Percentiles rank a stretch among this genome's conserved stretches.
These are phyloP conservation scores for Perdita meconis DNA, from an alignment of 2,888 invertebrate genomes.

Conservation along the genomic window DNA sequence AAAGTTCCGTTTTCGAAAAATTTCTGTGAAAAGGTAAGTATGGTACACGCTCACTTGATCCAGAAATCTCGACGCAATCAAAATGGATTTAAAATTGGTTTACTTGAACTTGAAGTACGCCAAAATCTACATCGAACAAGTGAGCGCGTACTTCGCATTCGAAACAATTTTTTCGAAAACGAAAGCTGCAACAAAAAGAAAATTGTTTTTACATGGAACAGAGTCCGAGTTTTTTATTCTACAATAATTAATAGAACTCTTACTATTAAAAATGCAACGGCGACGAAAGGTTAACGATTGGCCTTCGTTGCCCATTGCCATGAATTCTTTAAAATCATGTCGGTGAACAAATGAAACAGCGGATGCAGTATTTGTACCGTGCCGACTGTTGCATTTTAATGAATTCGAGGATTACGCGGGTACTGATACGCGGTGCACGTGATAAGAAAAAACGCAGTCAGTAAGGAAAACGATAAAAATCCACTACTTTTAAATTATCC, in stretches of 20 bases:
- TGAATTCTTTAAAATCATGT: conserved; percentile 20
- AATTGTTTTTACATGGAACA: no score
- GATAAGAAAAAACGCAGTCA: conserved; percentile 25
- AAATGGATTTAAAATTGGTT: no score
- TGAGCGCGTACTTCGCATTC: background rate
- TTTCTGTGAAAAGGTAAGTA: background rate
- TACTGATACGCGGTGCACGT: conserved; percentile 4
- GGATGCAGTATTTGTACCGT: background rate
- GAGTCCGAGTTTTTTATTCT: conserved; percentile 1
- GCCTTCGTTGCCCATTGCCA: conserved; percentile 6
- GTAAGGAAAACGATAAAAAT: background rate
- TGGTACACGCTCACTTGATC: background rate
- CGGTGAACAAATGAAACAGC: conserved; percentile 17
- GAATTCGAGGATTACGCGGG: conserved; percentile 27
- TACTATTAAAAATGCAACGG: background rate
- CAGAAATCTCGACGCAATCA: background rate
- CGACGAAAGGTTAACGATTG: background rate
- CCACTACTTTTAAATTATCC: background rate
- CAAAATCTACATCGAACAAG: no score
- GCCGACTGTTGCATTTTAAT: conserved; percentile 31
- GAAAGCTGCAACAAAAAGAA: background rate
- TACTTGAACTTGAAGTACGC: no score
- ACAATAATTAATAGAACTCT: background rate
- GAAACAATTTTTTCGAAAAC: background rate
- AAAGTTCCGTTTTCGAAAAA: background rate